phyloP scores from a whole-genome alignment of 2,113 vertebrate genomes.

The Gadus macrocephalus region DNA sequence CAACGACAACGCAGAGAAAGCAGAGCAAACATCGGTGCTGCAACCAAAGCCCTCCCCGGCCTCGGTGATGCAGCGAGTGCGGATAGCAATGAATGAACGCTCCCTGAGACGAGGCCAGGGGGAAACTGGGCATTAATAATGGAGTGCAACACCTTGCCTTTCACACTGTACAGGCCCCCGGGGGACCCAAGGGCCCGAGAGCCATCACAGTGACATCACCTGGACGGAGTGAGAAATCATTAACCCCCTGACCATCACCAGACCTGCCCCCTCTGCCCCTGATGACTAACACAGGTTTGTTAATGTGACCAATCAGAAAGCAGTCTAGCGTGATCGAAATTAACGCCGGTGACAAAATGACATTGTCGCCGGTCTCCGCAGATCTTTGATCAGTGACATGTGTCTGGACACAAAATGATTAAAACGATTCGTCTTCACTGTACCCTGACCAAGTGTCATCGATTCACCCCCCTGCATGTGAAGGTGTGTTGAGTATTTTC shows the following conservation, averaged over 20 bases:
- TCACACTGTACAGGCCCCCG: neutral
- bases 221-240: constrained; percentile 36
- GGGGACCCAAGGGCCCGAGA: constrained; percentile 10
- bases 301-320: constrained; percentile 44
- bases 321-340: constrained; percentile 52
- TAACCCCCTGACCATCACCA: neutral
- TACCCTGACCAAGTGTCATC: too few relatives aligned
- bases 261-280: constrained; percentile 6
- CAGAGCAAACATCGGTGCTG: too few relatives aligned
- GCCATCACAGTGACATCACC: neutral
- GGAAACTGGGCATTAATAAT: constrained; percentile 27
- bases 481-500: too few relatives aligned
- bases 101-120: constrained; percentile 11
- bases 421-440: too few relatives aligned
- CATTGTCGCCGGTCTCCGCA: constrained; percentile 19
- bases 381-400: constrained; percentile 13
- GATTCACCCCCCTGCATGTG: too few relatives aligned
- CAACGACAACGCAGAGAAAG: too few relatives aligned
- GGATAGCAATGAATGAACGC: constrained; percentile 19
- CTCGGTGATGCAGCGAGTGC: constrained; percentile 2
- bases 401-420: constrained; percentile 18
- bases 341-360: constrained; percentile 30
- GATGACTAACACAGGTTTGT: constrained; percentile 32
- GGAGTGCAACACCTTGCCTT: constrained; percentile 1
- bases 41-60: neutral